phyloP scores from a whole-genome alignment of 2,888 invertebrate genomes.

The Eupithecia pulchellata region DNA sequence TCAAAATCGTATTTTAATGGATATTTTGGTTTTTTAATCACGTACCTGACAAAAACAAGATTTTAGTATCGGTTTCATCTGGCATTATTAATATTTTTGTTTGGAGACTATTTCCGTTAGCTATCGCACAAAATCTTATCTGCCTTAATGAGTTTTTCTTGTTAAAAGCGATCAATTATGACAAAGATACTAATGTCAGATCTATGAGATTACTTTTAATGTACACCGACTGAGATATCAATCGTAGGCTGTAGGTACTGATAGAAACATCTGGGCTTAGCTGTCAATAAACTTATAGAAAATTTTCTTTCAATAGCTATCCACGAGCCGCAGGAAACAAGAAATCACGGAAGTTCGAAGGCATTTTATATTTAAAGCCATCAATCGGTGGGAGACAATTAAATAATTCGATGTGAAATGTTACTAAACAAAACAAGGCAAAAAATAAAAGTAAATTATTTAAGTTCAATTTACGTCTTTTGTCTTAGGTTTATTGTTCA shows the following conservation, averaged over 20 bases:
- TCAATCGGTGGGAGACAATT: neutral
- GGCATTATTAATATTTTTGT: neutral
- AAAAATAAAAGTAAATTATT: too few species aligned
- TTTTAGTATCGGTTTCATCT: slow-evolving; percentile 9
- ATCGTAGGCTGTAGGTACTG: too few species aligned
- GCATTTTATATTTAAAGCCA: neutral
- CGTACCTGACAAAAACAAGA: neutral
- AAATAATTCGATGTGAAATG: too few species aligned
- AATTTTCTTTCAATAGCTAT: neutral
- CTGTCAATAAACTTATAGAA: neutral
- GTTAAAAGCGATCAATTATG: neutral
- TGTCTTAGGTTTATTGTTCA: too few species aligned
- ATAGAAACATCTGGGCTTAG: neutral
- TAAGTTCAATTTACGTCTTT: too few species aligned
- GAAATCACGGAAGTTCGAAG: neutral
- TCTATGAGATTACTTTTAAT: neutral
- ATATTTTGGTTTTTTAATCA: neutral
- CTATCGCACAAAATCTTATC: slow-evolving; percentile 4
- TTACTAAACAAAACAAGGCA: too few species aligned
- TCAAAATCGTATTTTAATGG: neutral
- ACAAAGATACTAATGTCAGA: slow-evolving; percentile 14
- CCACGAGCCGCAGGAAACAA: neutral
- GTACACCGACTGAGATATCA: neutral
- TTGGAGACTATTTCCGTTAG: slow-evolving; percentile 1
- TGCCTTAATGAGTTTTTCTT: neutral